Evolutionary conservation across 2,888 invertebrate species (phyloP), one percentile per base, ranked within the genome.

Genomic region (Metallyticus violacea): DNA sequence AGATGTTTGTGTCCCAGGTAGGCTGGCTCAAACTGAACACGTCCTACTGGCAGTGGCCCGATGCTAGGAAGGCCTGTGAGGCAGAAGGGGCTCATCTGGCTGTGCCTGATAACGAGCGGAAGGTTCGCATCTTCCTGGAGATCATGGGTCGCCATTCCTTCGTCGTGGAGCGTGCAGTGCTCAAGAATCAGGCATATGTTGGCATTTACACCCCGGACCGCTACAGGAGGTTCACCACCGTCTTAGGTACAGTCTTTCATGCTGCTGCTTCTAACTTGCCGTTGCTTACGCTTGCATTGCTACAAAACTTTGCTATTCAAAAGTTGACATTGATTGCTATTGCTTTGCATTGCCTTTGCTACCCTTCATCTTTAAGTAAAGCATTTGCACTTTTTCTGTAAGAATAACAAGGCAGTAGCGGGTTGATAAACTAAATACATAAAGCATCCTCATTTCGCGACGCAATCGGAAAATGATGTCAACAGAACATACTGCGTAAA

Each of bases 1-100:
- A n/a, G n/a, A n/a, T n/a, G n/a, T n/a, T 79, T 27, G 79, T 79
- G 79, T 26, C 79, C 7, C 78, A 79, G 85, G 29, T 85, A 15
- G 85, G 85, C 29, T 85, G 79, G 78, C 26, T 79, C n/a, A 85
- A 79, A 29, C 79, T 85, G 78, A 79, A 85, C 79, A 79, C 79
- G 6, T 27, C 85, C 2, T 28, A 78, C 79, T 79, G 85, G 85
- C 79, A 78, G 27, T 85, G 85, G 85, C 28, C 26, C 9, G 77
- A 79, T 30, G 85, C 85, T 5, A 28, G 85, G 25, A 28, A 78
- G 85, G 27, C 78, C 30, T 85, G 85, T 22, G 85, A 78, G 25
- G 30, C 26, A 1, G 85, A 85, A 28, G 85, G 85, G 5, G 85
- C 27, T n/a, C 40, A 79, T 26, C 85, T 85, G 7, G 79, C 85